Evolutionary conservation across 2,113 vertebrate species (phyloP).

Genomic region (Manacus vitellinus): DNA sequence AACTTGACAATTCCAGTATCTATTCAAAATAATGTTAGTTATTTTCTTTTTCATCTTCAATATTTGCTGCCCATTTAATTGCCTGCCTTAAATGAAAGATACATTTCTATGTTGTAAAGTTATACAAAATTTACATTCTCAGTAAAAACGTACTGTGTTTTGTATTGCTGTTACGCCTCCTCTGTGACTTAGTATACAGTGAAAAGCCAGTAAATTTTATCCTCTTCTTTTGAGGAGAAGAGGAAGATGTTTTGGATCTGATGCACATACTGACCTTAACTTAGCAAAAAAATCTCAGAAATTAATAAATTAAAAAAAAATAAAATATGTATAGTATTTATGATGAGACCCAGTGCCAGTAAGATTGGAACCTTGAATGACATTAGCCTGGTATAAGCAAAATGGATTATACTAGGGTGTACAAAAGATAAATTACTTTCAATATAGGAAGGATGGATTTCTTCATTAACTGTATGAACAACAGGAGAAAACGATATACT

Average conservation of each 20-base stretch:
- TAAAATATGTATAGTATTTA: not conserved
- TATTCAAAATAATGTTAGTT: not conserved
- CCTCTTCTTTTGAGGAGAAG: not conserved
- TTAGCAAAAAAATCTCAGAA: not conserved
- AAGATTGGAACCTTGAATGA: not conserved
- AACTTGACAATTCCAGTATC: not conserved
- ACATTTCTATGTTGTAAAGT: not conserved
- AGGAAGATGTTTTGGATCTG: not conserved
- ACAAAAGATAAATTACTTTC: conserved; percentile 9
- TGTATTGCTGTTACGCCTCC: not conserved
- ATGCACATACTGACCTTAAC: not conserved
- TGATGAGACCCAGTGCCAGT: not conserved
- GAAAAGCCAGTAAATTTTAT: not conserved
- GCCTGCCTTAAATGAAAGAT: not conserved
- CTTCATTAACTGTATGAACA: not conserved
- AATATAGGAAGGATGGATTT: conserved; percentile 14
- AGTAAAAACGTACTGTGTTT: not conserved
- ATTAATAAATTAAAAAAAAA: not conserved
- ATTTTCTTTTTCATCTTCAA: not conserved
- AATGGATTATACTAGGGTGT: not conserved
- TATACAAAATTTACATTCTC: not conserved
- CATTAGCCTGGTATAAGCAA: not conserved
- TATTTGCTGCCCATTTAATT: not conserved
- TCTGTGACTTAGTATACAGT: not conserved
- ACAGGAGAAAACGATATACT: not conserved